Conservation (phyloP, 2,113 vertebrate species). For the Siniperca chuatsi region DNA sequence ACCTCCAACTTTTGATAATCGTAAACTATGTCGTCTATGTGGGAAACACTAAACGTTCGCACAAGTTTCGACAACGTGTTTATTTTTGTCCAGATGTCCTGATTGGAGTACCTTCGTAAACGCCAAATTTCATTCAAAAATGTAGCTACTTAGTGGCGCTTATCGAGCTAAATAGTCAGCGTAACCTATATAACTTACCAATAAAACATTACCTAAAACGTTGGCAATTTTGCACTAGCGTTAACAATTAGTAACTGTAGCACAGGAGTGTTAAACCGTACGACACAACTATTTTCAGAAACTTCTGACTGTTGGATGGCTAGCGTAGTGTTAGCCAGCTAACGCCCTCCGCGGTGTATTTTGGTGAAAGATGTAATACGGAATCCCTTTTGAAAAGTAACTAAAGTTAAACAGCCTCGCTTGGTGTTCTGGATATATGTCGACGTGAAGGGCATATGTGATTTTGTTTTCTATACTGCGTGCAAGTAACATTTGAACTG, state of each 20-base stretch:
- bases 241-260: neutral
- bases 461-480: rapidly evolving
- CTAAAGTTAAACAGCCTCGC: rapidly evolving
- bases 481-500: neutral
- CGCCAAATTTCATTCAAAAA: neutral
- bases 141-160: neutral
- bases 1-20: neutral
- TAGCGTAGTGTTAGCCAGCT: constrained; percentile 28
- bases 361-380: neutral
- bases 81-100: neutral
- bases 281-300: neutral
- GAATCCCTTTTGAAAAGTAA: neutral
- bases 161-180: neutral
- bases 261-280: neutral
- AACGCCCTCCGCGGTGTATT: neutral
- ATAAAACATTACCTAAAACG: no score
- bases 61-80: neutral
- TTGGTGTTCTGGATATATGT: no score
- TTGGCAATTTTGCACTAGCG: no score
- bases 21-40: neutral
- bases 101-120: neutral
- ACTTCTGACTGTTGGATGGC: neutral
- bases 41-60: neutral
- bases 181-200: no score
- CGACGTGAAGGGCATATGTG: rapidly evolving